Evolutionary conservation across 2,797 vertebrate genomes (phyloP).

Genomic region (Sylvia borin): DNA sequence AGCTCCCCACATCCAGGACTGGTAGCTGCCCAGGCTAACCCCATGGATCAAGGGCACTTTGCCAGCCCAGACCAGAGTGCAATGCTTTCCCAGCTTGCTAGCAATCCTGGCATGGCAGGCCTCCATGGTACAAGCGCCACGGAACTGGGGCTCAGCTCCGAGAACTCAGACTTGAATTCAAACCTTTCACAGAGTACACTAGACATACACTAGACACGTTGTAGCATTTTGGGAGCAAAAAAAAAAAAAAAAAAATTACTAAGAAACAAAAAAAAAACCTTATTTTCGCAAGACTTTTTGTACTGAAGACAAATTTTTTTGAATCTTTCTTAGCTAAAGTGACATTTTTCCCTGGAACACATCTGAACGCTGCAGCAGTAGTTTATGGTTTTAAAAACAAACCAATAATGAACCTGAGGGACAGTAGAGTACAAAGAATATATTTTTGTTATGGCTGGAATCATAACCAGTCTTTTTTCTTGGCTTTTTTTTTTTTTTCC

Average conservation of each 20-base stretch:
- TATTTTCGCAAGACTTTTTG: conserved; percentile 87
- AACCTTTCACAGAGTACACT: conserved; percentile 94
- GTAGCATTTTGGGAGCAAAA: conserved; percentile 88
- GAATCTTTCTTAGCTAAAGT: conserved; percentile 89
- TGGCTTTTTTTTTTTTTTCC: conserved; percentile 69
- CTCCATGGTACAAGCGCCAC: conserved; percentile 89
- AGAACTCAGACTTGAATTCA: conserved; percentile 90
- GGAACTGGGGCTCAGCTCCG: conserved; percentile 88
- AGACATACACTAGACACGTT: conserved; percentile 90
- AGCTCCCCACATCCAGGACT: conserved; percentile 93
- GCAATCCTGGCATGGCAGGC: conserved; percentile 89
- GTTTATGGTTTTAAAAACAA: conserved; percentile 78
- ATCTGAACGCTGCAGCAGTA: conserved; percentile 78
- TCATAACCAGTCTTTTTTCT: conserved; percentile 80
- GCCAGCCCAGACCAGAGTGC: conserved; percentile 89
- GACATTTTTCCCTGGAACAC: conserved; percentile 82
- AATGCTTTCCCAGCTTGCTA: conserved; percentile 91
- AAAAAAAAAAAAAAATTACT: conserved; percentile 57
- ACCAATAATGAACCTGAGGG: conserved; percentile 78
- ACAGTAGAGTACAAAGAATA: conserved; percentile 86
- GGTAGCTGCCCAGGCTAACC: conserved; percentile 89
- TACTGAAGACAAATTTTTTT: conserved; percentile 91
- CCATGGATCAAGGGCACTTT: conserved; percentile 94
- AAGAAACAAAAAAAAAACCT: conserved; percentile 57
- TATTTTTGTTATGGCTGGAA: conserved; percentile 86